A percentile compares a stretch with the other conserved stretches of the same genome.
Evolutionary conservation across 2,888 invertebrate genomes (phyloP).

Genomic region (Phrixothrix hirtus): DNA sequence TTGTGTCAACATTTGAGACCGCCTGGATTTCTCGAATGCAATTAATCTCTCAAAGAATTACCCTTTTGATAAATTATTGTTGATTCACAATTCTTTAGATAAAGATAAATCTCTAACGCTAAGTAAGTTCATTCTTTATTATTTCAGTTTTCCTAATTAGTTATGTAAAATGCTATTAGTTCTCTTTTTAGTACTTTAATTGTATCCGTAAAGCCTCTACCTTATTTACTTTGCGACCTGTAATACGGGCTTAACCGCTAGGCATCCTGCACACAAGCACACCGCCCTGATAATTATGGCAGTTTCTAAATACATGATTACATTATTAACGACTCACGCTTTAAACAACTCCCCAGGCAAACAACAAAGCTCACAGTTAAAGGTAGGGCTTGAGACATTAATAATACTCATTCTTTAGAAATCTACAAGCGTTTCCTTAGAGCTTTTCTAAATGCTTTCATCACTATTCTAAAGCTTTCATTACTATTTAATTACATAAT

Average conservation of each 20-base stretch:
- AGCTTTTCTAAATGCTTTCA: constrained; percentile 1
- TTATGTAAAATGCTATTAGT: constrained; percentile 3
- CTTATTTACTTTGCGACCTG: constrained; percentile 18
- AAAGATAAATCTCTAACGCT: constrained; percentile 5
- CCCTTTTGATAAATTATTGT: constrained; percentile 27
- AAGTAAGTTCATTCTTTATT: not conserved
- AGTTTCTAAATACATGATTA: constrained; percentile 33
- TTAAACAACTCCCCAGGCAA: constrained; percentile 27
- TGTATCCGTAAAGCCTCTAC: constrained; percentile 4
- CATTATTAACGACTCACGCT: constrained; percentile 34
- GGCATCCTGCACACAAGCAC: constrained; percentile 13
- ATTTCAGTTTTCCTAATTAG: constrained; percentile 11
- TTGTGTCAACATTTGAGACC: constrained; percentile 21
- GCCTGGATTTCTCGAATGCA: constrained; percentile 12
- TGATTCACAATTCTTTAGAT: constrained; percentile 9
- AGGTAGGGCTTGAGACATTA: constrained; percentile 15
- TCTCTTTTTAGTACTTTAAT: constrained; percentile 8
- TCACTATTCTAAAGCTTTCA: too few species aligned
- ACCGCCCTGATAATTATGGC: constrained; percentile 35
- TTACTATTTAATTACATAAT: too few species aligned
- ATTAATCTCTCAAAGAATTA: constrained; percentile 27
- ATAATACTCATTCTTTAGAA: constrained; percentile 13
- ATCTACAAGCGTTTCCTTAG: constrained; percentile 9
- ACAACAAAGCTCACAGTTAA: constrained; percentile 20
- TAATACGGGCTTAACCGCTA: constrained; percentile 28